Evolutionary conservation across 1,140 invertebrate species (phyloP).

Genomic region (Paracyclopina nana): DNA sequence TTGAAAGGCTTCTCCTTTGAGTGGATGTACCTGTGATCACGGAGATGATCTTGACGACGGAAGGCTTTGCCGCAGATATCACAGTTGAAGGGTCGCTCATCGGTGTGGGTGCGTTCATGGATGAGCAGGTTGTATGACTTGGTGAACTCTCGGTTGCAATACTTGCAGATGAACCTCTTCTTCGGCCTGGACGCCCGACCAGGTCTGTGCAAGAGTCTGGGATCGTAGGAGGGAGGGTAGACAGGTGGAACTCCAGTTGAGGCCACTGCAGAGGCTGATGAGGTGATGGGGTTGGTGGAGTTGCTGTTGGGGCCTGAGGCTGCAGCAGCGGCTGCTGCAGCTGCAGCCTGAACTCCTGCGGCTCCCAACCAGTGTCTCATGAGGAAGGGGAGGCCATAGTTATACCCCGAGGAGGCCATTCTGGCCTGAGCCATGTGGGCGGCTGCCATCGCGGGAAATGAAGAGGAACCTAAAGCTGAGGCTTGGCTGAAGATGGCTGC

Average conservation of each 20-base stretch:
- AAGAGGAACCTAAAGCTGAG: background rate
- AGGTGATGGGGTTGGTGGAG: conserved; percentile 16
- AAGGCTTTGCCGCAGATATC: conserved; percentile 97
- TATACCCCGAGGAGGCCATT: too few species aligned
- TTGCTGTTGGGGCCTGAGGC: conserved; percentile 17
- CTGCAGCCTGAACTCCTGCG: conserved; percentile 18
- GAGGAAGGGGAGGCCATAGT: conserved; percentile 20
- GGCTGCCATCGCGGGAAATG: background rate
- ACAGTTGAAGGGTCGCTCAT: conserved; percentile 92
- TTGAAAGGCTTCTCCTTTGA: conserved; percentile 95
- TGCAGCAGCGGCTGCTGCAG: conserved; percentile 16
- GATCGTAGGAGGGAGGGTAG: conserved; percentile 20
- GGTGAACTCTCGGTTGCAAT: conserved; percentile 88
- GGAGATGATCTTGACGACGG: conserved; percentile 84
- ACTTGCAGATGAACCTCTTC: conserved; percentile 96
- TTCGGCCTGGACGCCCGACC: conserved; percentile 57
- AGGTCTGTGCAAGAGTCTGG: conserved; percentile 20
- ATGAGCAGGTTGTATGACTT: conserved; percentile 96
- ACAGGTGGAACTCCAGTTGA: conserved; percentile 17
- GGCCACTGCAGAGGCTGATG: conserved; percentile 15
- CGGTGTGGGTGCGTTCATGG: conserved; percentile 91
- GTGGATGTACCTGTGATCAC: conserved; percentile 93
- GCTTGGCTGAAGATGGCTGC: too few species aligned
- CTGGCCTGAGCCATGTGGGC: conserved; percentile 15
- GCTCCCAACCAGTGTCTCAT: conserved; percentile 20